These are phyloP conservation scores for Alectura lathami DNA, from an alignment of 2,113 vertebrate genomes.

Conservation along the genomic window DNA sequence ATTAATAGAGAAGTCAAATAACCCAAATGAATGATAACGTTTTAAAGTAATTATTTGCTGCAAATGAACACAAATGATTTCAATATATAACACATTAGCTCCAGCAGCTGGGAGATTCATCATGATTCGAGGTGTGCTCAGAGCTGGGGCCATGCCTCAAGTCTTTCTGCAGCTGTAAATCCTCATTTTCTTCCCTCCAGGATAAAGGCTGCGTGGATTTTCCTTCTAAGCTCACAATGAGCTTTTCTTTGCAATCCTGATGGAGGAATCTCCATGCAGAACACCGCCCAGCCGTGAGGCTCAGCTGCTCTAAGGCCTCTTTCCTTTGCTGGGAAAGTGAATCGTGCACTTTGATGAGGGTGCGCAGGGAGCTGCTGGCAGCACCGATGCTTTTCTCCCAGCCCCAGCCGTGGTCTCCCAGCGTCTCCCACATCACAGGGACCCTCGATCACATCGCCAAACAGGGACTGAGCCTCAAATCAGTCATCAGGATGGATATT, in stretches of 20 bases:
- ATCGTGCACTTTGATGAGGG: neutral
- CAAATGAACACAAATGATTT: constrained; percentile 67
- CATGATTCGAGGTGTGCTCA: constrained; percentile 27
- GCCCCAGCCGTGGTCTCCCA: neutral
- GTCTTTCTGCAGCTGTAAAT: neutral
- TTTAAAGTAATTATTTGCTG: constrained; percentile 55
- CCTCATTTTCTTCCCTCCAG: neutral
- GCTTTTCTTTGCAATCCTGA: neutral
- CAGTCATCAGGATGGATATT: neutral
- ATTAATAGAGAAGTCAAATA: constrained; percentile 70
- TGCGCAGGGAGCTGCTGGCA: neutral
- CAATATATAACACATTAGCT: constrained; percentile 49
- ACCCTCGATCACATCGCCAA: neutral
- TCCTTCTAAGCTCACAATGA: neutral
- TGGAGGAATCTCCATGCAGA: neutral
- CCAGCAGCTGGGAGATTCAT: constrained; percentile 44
- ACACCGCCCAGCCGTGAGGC: neutral
- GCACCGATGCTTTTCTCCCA: neutral
- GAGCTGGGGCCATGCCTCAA: neutral
- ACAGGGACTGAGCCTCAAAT: neutral
- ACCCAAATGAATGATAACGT: constrained; percentile 44
- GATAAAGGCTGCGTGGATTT: neutral
- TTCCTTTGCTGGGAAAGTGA: neutral
- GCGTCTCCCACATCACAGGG: neutral
- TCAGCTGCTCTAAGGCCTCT: neutral